Base-by-base conservation (phyloP, 2,797 vertebrate species). In the Tinamus major region DNA sequence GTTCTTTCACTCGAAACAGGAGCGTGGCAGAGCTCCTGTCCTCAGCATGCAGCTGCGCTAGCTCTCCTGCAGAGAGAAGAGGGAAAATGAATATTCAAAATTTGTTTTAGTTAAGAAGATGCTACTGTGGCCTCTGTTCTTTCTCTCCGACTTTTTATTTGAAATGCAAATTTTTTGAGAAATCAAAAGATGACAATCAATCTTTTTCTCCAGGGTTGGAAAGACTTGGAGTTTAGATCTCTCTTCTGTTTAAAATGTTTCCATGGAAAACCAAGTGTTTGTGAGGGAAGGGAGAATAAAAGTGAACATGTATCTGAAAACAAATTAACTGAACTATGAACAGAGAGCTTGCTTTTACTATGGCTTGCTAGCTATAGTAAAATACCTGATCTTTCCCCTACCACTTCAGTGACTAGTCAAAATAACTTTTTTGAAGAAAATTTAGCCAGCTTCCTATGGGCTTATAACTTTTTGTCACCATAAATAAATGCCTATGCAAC, bases 51-150 rank as follows among this genome's bases (percentile, higher is more conserved):
- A 65, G 19, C 26, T 3, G 6, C 17, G 39, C 3, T 6, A 71
- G 70, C 56, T 8, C 74, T 94, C 85, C 82, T 51, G 53, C 29
- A 24, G 56, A 84, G 77, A 84, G 65, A 35, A 69, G 51, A 89
- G 74, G 46, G 19, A 85, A 91, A 91, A 96, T 33, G 27, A 95
- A 92, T 87, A 94, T 90, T 93, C 82, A 94, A 24, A 10, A 71
- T 33, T 44, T 77, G 61, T 77, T 95, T 91, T 68, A 71, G 74
- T 84, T 84, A 81, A 77, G 48, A 53, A 74, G 63, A 56, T 67
- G 33, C 27, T 77, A 7, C 70, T 81, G n/a, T 74, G 48, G 49
- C 33, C 46, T 86, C 29, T 68, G 14, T 84, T 81, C 27, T 80
- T 91, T 76, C 37, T 72, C n/a, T 75, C 27, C 88, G 33, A 29